Conservation (phyloP, 2,113 vertebrate species). For the Tiliqua scincoides region DNA sequence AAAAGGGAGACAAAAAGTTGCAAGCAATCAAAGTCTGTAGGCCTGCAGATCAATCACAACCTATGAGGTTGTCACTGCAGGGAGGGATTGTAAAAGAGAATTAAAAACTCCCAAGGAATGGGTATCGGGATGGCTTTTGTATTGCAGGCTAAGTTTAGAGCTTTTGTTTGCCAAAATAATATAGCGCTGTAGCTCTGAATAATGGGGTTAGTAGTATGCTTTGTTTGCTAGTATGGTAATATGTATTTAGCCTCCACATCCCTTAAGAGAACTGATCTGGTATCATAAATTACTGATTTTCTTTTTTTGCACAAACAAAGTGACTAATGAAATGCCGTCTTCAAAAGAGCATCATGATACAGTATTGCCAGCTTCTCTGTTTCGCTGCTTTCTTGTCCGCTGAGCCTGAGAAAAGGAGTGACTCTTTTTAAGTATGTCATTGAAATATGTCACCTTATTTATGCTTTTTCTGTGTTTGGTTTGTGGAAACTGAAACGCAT, state of each 20-base stretch:
- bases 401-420: background rate
- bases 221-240: slow-evolving; percentile 40
- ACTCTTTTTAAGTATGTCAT: background rate
- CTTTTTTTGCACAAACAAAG: background rate
- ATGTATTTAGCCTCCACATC: slow-evolving; percentile 31
- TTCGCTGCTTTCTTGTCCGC: background rate
- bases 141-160: slow-evolving; percentile 12
- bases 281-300: slow-evolving; percentile 34
- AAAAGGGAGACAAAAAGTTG: slow-evolving; percentile 62
- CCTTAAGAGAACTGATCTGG: slow-evolving; percentile 57
- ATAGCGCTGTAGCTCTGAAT: slow-evolving; percentile 39
- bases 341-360: background rate
- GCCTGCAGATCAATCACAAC: slow-evolving; percentile 60
- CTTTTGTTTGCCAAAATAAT: slow-evolving; percentile 44
- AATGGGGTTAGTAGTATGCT: slow-evolving; percentile 45
- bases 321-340: background rate
- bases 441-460: background rate
- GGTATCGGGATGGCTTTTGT: slow-evolving; percentile 39
- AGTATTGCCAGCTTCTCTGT: background rate
- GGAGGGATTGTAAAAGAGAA: slow-evolving; percentile 48
- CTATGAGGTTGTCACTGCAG: slow-evolving; percentile 41
- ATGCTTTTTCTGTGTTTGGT: background rate
- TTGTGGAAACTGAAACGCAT: background rate
- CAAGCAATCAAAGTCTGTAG: slow-evolving; percentile 45
- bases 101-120: slow-evolving; percentile 49